Conservation (phyloP, 2,888 invertebrate genomes). For the Orthonychiurus folsomi region DNA sequence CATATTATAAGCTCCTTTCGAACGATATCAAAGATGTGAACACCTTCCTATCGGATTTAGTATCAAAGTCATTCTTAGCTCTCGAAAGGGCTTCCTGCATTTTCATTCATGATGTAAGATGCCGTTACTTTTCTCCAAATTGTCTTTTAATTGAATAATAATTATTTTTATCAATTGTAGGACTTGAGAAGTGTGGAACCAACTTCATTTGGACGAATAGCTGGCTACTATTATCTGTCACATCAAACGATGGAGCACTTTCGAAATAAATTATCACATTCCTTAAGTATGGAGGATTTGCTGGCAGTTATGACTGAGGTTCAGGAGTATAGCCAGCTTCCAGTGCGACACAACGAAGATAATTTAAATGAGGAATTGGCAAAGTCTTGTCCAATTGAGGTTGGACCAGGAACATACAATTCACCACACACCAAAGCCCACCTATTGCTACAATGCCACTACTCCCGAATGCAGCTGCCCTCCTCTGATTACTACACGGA, state of each 20-base stretch:
- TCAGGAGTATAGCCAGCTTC: conserved; percentile 81
- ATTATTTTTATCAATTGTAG: conserved; percentile 44
- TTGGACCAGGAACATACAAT: conserved; percentile 66
- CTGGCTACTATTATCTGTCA: conserved; percentile 93
- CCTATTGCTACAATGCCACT: conserved; percentile 87
- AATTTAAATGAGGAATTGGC: conserved; percentile 77
- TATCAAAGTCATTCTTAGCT: conserved; percentile 66
- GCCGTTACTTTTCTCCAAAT: conserved; percentile 7
- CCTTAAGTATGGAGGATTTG: conserved; percentile 60
- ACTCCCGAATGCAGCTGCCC: conserved; percentile 71
- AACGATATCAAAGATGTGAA: conserved; percentile 61
- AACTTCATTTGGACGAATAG: conserved; percentile 82
- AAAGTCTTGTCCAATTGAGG: conserved; percentile 61
- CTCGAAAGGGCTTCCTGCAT: conserved; percentile 71
- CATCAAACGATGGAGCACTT: conserved; percentile 85
- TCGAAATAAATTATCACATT: conserved; percentile 55
- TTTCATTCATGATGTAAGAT: conserved; percentile 60
- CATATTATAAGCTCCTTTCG: conserved; percentile 67
- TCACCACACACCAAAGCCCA: conserved; percentile 91
- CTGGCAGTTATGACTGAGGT: conserved; percentile 71
- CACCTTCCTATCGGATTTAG: conserved; percentile 66
- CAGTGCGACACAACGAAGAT: conserved; percentile 97
- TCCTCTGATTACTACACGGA: conserved; percentile 93
- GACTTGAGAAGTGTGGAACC: conserved; percentile 53
- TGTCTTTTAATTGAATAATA: conserved; percentile 3